A percentile compares a stretch with the other conserved stretches of the same genome.
phyloP scores from a whole-genome alignment of 2,797 vertebrate genomes.

The Acridotheres tristis region DNA sequence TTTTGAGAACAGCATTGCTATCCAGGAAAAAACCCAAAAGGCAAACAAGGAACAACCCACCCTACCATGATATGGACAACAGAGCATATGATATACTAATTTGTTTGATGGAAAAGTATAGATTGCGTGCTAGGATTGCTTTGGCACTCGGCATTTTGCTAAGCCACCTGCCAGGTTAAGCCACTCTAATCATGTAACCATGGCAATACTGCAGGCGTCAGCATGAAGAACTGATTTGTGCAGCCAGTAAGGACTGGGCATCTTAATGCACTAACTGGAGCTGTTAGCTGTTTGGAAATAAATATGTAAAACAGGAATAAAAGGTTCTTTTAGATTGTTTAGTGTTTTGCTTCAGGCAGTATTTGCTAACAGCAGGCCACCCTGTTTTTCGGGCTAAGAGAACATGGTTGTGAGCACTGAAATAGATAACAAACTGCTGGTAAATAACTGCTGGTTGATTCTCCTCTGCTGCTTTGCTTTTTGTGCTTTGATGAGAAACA shows the following conservation, averaged over 20 bases:
- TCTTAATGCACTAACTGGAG: constrained; percentile 2
- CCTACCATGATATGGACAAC: not conserved
- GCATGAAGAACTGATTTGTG: not conserved
- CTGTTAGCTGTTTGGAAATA: constrained; percentile 30
- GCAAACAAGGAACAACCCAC: not conserved
- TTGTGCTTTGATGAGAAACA: constrained; percentile 25
- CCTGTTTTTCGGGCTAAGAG: not conserved
- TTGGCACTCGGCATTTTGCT: not conserved
- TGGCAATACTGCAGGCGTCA: constrained; percentile 37
- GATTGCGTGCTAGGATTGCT: not conserved
- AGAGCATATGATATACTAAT: not conserved
- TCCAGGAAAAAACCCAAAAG: fast-evolving
- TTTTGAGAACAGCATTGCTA: not conserved
- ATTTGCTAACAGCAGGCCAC: constrained; percentile 57
- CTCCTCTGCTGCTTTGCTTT: constrained; percentile 22
- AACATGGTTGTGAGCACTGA: not conserved
- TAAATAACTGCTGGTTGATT: not conserved
- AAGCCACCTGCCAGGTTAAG: constrained; percentile 62
- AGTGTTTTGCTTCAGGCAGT: constrained; percentile 17
- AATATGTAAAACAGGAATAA: constrained; percentile 45
- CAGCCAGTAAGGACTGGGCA: constrained; percentile 9
- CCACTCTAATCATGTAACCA: constrained; percentile 47
- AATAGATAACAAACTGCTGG: constrained; percentile 34
- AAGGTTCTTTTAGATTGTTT: constrained; percentile 26
- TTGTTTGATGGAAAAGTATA: constrained; percentile 2